phyloP scores from a whole-genome alignment of 2,797 vertebrate species.

The Fratercula arctica region DNA sequence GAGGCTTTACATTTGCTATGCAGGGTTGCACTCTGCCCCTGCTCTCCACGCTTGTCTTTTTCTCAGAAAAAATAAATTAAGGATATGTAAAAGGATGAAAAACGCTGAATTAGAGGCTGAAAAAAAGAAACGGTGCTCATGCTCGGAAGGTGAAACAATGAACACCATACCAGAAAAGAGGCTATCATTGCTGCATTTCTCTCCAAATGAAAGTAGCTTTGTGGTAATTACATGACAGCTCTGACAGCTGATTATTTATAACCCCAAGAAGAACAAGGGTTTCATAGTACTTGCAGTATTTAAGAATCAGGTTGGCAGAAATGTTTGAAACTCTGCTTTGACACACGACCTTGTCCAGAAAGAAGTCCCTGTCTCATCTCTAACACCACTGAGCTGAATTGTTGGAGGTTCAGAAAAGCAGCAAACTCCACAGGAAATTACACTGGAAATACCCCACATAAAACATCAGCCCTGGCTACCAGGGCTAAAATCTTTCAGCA shows the following conservation, averaged over 20 bases:
- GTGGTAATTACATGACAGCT: neutral
- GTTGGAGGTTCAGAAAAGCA: neutral
- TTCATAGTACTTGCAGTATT: neutral
- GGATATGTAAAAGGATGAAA: neutral
- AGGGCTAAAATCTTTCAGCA: neutral
- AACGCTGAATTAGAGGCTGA: neutral
- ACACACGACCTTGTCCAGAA: rapidly evolving
- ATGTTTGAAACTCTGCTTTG: neutral
- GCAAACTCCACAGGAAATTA: neutral
- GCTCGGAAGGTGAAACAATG: neutral
- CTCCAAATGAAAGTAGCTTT: neutral
- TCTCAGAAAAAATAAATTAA: neutral
- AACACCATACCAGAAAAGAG: neutral
- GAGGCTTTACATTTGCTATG: neutral
- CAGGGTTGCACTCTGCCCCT: neutral
- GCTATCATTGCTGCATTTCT: neutral
- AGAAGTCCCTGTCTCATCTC: neutral
- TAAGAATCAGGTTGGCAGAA: neutral
- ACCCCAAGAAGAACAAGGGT: neutral
- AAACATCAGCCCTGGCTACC: neutral
- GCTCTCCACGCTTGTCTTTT: neutral
- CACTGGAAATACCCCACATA: neutral
- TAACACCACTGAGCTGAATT: rapidly evolving
- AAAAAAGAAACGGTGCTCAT: neutral
- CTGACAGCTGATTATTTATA: neutral